Evolutionary conservation across 2,888 invertebrate genomes (phyloP).

Genomic region (Spialia ferax): DNA sequence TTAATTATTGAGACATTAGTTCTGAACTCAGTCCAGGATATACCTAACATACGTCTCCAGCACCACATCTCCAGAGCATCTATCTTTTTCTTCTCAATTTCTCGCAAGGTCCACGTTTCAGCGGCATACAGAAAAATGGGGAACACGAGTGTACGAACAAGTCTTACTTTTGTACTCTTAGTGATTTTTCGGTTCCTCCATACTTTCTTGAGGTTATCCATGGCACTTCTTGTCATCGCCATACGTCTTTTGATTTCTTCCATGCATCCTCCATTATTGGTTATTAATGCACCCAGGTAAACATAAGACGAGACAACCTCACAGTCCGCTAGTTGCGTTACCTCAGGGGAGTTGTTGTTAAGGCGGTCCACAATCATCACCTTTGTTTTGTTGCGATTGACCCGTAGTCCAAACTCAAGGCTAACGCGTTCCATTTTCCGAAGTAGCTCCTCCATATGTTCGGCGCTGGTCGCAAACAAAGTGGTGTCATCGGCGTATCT

Average conservation of each 20-base stretch:
- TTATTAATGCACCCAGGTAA: background rate
- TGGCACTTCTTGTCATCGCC: constrained; percentile 4
- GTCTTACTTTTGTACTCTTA: background rate
- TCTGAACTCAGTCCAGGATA: too few species aligned
- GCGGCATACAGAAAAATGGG: constrained; percentile 1
- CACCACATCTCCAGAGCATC: background rate
- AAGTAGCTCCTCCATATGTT: background rate
- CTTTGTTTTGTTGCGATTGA: constrained; percentile 2
- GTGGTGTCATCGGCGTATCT: constrained; percentile 2
- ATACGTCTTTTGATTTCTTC: background rate
- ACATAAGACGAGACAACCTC: background rate
- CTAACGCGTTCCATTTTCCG: background rate
- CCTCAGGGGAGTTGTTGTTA: background rate
- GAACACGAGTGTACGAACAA: background rate
- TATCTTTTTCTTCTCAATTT: background rate
- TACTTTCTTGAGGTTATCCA: background rate
- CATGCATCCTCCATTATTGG: constrained; percentile 1
- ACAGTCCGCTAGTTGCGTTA: background rate
- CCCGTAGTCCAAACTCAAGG: background rate
- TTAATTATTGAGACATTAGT: too few species aligned
- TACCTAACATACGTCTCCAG: background rate
- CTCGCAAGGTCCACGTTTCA: background rate
- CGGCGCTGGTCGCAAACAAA: background rate
- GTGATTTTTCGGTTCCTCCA: constrained; percentile 2
- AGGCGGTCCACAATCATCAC: constrained; percentile 4